These are phyloP conservation scores for Apocrypta bakeri DNA, from an alignment of 1,140 invertebrate genomes.

Conservation along the genomic window DNA sequence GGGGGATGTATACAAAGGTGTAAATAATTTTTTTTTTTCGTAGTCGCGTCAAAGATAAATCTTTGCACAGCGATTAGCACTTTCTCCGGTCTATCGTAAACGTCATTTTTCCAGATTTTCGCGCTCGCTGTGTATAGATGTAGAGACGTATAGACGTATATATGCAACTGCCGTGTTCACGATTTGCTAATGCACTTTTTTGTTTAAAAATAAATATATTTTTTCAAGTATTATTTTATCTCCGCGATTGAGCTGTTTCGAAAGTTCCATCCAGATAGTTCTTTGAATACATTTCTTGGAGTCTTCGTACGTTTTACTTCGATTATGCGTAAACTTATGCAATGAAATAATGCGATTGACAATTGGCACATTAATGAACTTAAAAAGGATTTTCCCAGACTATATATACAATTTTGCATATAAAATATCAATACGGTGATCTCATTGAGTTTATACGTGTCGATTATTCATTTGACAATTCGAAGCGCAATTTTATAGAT, in stretches of 20 bases:
- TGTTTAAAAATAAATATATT: too few species aligned
- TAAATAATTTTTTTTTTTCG: too few species aligned
- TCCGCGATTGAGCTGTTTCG: too few species aligned
- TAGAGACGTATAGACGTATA: not conserved
- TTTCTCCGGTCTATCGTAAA: slow-evolving; percentile 16
- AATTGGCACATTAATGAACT: not conserved
- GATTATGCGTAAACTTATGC: not conserved
- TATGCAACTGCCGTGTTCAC: not conserved
- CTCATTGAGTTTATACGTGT: not conserved
- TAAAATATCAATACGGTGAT: too few species aligned
- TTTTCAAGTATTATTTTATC: too few species aligned
- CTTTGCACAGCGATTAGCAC: not conserved
- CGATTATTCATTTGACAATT: too few species aligned
- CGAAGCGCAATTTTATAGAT: not conserved
- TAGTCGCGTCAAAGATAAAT: not conserved
- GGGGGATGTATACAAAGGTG: too few species aligned
- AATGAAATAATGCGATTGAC: not conserved
- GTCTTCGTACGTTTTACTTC: too few species aligned
- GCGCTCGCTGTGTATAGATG: not conserved
- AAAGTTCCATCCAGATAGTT: too few species aligned
- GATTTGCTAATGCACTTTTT: not conserved
- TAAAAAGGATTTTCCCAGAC: not conserved
- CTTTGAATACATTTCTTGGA: too few species aligned
- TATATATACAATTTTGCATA: too few species aligned
- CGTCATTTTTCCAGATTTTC: not conserved